Base-by-base conservation (phyloP, 2,113 vertebrate genomes). In the Calidris pugnax region DNA sequence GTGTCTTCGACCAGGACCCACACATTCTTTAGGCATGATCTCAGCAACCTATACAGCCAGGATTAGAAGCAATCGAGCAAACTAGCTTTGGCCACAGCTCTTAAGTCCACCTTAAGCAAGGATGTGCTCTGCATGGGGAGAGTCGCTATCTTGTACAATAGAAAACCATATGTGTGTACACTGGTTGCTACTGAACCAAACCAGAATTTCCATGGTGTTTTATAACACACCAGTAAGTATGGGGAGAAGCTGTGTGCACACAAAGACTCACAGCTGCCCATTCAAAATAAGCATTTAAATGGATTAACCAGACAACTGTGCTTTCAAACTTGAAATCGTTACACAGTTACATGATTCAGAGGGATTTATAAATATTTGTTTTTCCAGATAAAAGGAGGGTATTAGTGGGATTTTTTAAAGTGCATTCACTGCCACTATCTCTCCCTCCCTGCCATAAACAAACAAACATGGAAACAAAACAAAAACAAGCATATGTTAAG, bases 211-310 rank as follows among this genome's bases (percentile, higher is more conserved):
- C 2, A 1, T 20, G 68, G 62, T 75, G 48, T 67, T 93, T 78
- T 71, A 41, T 37, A 95, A 45, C 33, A 50, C 63, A 62, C 41
- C 55, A 80, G 30, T 50, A 86, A 90, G 64, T 35, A 68, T 10
- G 84, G 27, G 43, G 69, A 96, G 66, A 92, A 96, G 84, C 81
- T 76, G 57, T 4, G 9, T 50, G 81, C 62, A 81, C 80, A 94
- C 80, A 90, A 95, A 78, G 68, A 35, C 64, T 88, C 60, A 87
- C 72, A 85, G 93, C 85, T 95, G 86, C 73, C 90, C 80, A 78
- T 90, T 90, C 53, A 87, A 96, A 97, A 95, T 85, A 84, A 90
- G 88, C 62, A 95, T 87, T 95, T 89, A 89, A 95, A 93, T 66
- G 76, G 88, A 95, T 95, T 92, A 94, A 87, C 32, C 53, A 93